Base-by-base conservation (phyloP, 1,140 invertebrate species). In the Acromyrmex echinatior region DNA sequence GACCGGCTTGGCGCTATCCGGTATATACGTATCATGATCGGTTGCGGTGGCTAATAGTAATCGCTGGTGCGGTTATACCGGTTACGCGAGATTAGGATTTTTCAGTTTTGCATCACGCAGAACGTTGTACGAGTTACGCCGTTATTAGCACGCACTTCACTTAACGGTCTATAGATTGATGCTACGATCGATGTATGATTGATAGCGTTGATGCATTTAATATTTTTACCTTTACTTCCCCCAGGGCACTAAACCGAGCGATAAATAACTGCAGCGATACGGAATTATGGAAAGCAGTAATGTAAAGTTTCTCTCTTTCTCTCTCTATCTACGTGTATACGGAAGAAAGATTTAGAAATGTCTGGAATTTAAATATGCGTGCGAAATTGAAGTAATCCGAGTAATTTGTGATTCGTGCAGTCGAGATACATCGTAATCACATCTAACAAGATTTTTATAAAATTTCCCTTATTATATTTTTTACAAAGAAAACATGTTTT, bases 21-120 rank as follows among this genome's bases (percentile, higher is more conserved):
- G 6, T 14, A 31, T 14, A 31, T 16, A 16, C 25, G n/a, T 18
- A 12, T 7, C 31, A 9, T 4, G 49, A 82, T 82, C 35, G 66
- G 78, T 28, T 39, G 62, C 39, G 62, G 18, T 18, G 16, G 14
- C 16, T 56, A 81, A 70, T 81, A n/a, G 68, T 82, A 71, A 74
- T 82, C 68, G 80, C 35, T 49, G 53, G 18, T 3, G 65, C 56
- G 56, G 80, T 82, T 49, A 63, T 63, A 74, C 80, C 70, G 39
- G 80, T 84, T 84, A 71, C 65, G 21, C 51, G 21, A 28, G 79
- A 81, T 81, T 81, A 71, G 70, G 49, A 84, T 63, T 84, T 70
- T 84, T 84, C 28, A 60, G 35, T 21, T 73, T n/a, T 12, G 31
- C 65, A 56, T 70, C 49, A 39, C 65, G 51, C 25, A 28, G 53